phyloP scores from a whole-genome alignment of 2,888 invertebrate genomes.

The Apodemia zela region DNA sequence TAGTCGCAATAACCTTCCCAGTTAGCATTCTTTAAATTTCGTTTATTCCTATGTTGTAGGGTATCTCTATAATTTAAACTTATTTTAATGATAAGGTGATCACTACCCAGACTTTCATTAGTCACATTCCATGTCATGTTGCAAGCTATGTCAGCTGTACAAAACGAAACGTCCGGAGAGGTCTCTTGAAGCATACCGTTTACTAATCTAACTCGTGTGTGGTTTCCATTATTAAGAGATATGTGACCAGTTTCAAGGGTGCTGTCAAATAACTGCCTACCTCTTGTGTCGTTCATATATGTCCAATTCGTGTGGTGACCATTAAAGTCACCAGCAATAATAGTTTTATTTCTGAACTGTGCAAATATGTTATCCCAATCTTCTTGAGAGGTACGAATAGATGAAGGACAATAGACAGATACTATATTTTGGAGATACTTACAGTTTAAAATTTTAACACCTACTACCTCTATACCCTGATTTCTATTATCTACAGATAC shows the following conservation, averaged over 20 bases:
- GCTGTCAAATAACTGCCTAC: neutral
- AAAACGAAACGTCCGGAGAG: too few species aligned
- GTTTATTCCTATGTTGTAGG: too few species aligned
- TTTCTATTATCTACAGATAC: neutral
- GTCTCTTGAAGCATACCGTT: neutral
- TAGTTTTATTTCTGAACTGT: too few species aligned
- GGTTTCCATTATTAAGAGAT: constrained; percentile 7
- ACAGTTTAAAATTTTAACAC: too few species aligned
- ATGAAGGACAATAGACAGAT: neutral
- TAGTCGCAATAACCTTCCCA: neutral
- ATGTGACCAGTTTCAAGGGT: constrained; percentile 12
- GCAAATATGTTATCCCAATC: neutral
- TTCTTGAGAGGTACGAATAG: neutral
- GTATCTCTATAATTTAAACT: neutral
- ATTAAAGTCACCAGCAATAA: constrained; percentile 18
- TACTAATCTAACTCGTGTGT: neutral
- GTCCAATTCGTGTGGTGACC: constrained; percentile 22
- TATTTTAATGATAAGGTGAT: neutral
- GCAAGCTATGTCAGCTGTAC: too few species aligned
- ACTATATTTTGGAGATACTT: too few species aligned
- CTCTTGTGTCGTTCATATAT: neutral
- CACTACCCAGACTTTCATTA: neutral
- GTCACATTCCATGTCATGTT: too few species aligned
- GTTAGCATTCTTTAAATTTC: neutral
- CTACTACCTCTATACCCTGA: constrained; percentile 16